Evolutionary conservation across 2,113 vertebrate species (phyloP).

Genomic region (Eretmochelys imbricata): DNA sequence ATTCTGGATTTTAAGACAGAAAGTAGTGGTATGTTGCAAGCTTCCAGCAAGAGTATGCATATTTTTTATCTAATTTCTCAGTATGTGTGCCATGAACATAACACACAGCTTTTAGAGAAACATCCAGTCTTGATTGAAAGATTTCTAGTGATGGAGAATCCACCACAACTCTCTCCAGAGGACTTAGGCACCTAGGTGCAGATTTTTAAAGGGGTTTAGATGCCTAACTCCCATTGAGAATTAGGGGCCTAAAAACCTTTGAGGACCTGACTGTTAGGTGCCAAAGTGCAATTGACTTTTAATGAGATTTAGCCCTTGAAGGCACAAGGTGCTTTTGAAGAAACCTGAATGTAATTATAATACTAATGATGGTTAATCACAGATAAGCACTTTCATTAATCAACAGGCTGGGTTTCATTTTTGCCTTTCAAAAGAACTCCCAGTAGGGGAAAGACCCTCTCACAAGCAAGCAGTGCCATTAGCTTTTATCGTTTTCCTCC

Average conservation of each 20-base stretch:
- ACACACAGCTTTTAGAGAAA: neutral
- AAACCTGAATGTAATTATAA: neutral
- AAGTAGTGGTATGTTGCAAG: neutral
- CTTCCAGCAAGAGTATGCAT: neutral
- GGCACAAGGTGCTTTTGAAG: neutral
- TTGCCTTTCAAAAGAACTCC: neutral
- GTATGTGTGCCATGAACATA: neutral
- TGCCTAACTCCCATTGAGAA: neutral
- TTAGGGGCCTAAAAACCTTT: neutral
- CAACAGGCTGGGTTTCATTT: neutral
- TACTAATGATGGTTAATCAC: neutral
- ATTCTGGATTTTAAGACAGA: neutral
- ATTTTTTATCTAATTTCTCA: neutral
- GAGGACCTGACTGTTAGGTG: neutral
- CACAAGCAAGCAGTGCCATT: neutral
- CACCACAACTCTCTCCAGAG: neutral
- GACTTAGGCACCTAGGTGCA: neutral
- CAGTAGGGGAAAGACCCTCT: neutral
- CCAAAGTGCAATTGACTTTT: neutral
- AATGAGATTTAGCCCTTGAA: neutral
- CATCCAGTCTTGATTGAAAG: neutral
- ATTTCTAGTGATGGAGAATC: neutral
- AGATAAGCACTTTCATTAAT: neutral
- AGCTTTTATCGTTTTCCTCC: neutral
- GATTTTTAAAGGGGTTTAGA: neutral